Evolutionary conservation across 2,113 vertebrate species (phyloP).

Genomic region (Dromas ardeola): DNA sequence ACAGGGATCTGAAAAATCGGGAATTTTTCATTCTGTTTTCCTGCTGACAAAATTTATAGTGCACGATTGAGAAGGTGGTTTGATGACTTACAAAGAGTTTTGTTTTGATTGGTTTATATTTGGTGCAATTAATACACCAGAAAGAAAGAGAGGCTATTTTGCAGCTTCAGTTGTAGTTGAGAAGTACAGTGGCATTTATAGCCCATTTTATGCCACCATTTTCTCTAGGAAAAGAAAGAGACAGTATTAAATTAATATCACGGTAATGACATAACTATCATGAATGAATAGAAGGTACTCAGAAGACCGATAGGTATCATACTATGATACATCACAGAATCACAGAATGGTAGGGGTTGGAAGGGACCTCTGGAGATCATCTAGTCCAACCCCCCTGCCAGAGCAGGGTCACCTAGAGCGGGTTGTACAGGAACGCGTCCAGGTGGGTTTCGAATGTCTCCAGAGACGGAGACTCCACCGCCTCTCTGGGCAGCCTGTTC

Average conservation of each 20-base stretch:
- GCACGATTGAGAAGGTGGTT: not conserved
- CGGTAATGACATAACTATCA: not conserved
- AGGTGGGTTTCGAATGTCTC: too few species aligned
- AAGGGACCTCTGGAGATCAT: too few species aligned
- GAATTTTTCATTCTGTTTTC: not conserved
- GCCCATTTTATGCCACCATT: not conserved
- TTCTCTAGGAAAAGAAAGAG: not conserved
- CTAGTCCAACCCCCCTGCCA: too few species aligned
- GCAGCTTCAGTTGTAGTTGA: not conserved
- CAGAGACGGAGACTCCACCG: too few species aligned
- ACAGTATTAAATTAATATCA: not conserved
- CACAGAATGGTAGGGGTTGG: too few species aligned
- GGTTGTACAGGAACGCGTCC: too few species aligned
- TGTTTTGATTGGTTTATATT: not conserved
- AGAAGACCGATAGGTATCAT: not conserved
- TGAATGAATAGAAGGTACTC: not conserved
- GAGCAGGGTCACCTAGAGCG: too few species aligned
- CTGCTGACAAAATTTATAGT: not conserved
- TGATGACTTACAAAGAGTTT: not conserved
- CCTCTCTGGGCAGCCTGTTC: too few species aligned
- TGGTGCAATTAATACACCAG: not conserved
- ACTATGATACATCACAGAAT: not conserved
- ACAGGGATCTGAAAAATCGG: not conserved
- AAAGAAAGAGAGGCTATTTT: not conserved
- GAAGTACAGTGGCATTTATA: not conserved